phyloP scores from a whole-genome alignment of 2,113 vertebrate species.

The Microcebus tavaratra region DNA sequence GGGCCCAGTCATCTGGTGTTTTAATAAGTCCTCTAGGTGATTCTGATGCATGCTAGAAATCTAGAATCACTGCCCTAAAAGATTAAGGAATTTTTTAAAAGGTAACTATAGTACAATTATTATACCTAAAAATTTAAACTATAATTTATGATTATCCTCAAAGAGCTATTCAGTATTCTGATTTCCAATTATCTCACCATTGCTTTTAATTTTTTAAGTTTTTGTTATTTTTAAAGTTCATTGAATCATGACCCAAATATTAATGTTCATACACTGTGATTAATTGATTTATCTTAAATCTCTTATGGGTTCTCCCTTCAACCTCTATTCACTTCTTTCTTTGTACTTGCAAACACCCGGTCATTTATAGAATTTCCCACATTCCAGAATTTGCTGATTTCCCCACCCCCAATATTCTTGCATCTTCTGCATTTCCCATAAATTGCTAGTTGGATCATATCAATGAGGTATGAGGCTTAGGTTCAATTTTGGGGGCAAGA shows the following conservation, averaged over 20 bases:
- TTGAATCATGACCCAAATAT: background rate
- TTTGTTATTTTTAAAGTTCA: background rate
- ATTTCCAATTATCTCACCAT: background rate
- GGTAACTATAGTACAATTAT: background rate
- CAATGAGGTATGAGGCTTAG: background rate
- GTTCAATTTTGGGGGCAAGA: background rate
- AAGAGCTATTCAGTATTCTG: background rate
- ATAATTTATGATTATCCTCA: background rate
- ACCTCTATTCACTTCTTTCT: background rate
- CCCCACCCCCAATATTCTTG: background rate
- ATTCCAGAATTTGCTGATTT: background rate
- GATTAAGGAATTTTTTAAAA: background rate
- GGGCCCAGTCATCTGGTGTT: background rate
- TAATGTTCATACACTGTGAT: background rate
- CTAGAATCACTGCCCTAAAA: background rate
- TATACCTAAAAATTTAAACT: background rate
- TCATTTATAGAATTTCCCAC: background rate
- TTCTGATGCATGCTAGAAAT: background rate
- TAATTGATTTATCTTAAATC: background rate
- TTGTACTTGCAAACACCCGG: background rate
- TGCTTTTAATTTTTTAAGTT: background rate
- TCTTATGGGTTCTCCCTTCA: background rate
- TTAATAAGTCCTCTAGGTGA: background rate
- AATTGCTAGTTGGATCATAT: background rate
- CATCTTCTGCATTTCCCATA: background rate